A percentile compares a stretch with the other conserved stretches of the same genome.
These are phyloP conservation scores for Phaetusa simplex DNA, from an alignment of 2,113 vertebrate species.

Conservation along the genomic window DNA sequence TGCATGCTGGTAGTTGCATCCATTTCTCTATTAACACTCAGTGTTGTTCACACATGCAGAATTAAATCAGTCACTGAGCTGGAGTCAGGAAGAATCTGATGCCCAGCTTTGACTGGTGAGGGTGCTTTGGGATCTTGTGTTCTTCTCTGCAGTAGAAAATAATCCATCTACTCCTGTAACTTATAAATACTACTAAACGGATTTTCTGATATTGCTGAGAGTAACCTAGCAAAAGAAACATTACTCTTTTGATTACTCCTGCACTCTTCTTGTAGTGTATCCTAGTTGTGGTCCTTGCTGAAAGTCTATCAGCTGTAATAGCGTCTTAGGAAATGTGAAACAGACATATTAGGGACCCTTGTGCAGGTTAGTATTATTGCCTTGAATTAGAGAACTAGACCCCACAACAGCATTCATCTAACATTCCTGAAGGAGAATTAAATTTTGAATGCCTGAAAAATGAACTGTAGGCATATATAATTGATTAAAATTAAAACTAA, in stretches of 20 bases:
- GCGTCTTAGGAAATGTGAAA: background rate
- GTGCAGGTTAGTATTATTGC: background rate
- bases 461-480: background rate
- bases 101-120: background rate
- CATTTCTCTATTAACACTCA: background rate
- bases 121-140: background rate
- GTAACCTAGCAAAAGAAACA: background rate
- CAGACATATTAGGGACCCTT: background rate
- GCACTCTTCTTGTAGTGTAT: background rate
- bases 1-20: background rate
- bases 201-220: background rate
- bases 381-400: background rate
- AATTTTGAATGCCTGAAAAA: conserved; percentile 43
- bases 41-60: background rate
- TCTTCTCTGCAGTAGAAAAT: background rate
- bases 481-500: background rate
- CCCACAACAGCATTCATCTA: background rate
- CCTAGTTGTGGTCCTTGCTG: background rate
- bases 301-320: background rate
- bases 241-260: background rate
- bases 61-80: background rate
- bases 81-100: background rate
- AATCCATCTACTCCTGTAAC: background rate
- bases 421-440: background rate
- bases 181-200: background rate